phyloP scores from a whole-genome alignment of 2,888 invertebrate species.

The Bedellia somnulentella region DNA sequence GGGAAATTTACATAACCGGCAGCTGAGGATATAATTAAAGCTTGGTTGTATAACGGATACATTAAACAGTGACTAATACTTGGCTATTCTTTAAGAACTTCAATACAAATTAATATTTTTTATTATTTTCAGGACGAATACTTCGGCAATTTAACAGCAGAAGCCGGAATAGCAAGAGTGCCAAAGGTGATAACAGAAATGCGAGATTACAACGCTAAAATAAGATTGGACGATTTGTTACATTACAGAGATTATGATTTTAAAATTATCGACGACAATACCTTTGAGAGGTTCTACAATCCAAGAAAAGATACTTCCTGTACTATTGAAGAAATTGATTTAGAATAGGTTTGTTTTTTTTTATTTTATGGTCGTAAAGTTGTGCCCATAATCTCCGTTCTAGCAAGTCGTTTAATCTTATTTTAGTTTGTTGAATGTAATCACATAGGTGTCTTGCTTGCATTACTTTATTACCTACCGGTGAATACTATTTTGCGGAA shows the following conservation, averaged over 20 bases:
- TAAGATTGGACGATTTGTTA: constrained; percentile 35
- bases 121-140: constrained; percentile 30
- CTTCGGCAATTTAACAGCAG: constrained; percentile 32
- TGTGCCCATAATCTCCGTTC: too few relatives aligned
- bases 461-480: too few relatives aligned
- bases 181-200: constrained; percentile 33
- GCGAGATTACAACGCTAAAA: constrained; percentile 34
- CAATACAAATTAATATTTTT: not conserved
- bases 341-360: not conserved
- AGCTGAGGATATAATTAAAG: constrained; percentile 64
- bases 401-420: not conserved
- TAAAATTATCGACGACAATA: constrained; percentile 22
- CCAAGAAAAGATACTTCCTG: constrained; percentile 18
- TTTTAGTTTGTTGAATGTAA: not conserved
- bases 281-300: constrained; percentile 27
- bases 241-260: constrained; percentile 45
- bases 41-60: constrained; percentile 59
- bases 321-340: constrained; percentile 2
- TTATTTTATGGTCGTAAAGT: too few relatives aligned
- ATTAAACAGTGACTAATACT: too few relatives aligned
- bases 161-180: constrained; percentile 27
- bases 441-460: too few relatives aligned
- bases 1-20: constrained; percentile 64
- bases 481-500: too few relatives aligned
- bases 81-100: too few relatives aligned